phyloP scores from a whole-genome alignment of 2,797 vertebrate species.

The Microctenopoma lineatum region DNA sequence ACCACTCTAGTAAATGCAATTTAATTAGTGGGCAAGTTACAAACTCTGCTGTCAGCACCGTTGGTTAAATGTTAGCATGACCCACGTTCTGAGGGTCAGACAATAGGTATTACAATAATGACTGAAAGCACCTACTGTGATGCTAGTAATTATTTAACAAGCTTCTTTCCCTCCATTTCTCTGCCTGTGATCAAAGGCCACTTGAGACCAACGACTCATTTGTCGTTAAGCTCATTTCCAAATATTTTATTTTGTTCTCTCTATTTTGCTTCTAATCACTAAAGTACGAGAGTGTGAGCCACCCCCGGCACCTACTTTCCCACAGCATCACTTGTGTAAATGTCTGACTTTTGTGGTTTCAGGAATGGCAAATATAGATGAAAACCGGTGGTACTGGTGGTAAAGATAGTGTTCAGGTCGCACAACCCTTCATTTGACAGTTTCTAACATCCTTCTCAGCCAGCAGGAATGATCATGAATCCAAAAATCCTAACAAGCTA shows the following conservation, averaged over 20 bases:
- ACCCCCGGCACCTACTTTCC: too few relatives aligned
- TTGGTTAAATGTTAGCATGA: conserved; percentile 35
- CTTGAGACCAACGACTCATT: conserved; percentile 5
- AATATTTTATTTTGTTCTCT: not conserved
- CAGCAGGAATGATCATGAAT: too few relatives aligned
- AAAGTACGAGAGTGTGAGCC: not conserved
- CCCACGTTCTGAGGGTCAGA: not conserved
- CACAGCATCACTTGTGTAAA: too few relatives aligned
- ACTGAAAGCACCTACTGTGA: not conserved
- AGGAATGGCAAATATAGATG: too few relatives aligned
- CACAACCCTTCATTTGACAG: too few relatives aligned
- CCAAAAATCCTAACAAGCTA: too few relatives aligned
- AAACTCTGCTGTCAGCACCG: conserved; percentile 30
- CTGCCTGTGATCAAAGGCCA: conserved; percentile 12
- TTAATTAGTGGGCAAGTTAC: conserved; percentile 9
- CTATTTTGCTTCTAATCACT: not conserved
- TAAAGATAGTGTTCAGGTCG: too few relatives aligned
- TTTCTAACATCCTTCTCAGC: too few relatives aligned
- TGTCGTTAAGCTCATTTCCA: conserved; percentile 3
- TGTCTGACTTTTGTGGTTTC: too few relatives aligned
- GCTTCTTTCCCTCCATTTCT: not conserved
- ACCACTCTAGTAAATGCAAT: conserved; percentile 14
- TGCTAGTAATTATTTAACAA: conserved; percentile 29
- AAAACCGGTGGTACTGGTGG: too few relatives aligned
- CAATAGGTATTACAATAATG: conserved; percentile 16